A percentile compares a stretch with the other conserved stretches of the same genome.
phyloP scores from a whole-genome alignment of 2,113 vertebrate species.

The Furnarius figulus region DNA sequence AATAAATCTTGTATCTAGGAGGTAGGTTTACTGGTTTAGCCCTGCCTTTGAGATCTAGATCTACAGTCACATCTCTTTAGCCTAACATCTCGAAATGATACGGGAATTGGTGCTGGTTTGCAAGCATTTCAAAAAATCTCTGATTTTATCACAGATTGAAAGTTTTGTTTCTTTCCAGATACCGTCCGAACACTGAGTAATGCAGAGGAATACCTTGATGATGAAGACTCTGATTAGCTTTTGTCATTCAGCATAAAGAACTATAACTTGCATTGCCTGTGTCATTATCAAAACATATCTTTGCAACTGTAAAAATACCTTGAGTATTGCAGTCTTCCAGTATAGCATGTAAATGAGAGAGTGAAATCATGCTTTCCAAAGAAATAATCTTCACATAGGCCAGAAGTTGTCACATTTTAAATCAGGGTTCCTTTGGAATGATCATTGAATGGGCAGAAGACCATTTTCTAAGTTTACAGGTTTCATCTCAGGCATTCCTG shows the following conservation, averaged over 20 bases:
- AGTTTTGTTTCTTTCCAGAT: conserved; percentile 68
- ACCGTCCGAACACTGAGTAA: conserved; percentile 86
- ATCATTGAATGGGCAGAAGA: neutral
- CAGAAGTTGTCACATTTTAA: neutral
- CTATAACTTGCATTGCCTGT: conserved; percentile 45
- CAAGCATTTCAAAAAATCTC: neutral
- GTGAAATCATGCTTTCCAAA: neutral
- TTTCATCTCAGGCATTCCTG: conserved; percentile 11
- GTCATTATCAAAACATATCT: conserved; percentile 58
- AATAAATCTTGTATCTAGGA: neutral
- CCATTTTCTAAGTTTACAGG: neutral
- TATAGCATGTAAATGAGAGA: neutral
- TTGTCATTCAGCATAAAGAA: conserved; percentile 2
- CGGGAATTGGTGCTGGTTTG: neutral
- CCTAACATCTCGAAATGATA: neutral
- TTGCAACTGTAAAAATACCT: conserved; percentile 42
- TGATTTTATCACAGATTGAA: neutral
- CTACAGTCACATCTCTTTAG: neutral
- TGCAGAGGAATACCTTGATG: conserved; percentile 95
- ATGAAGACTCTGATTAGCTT: conserved; percentile 94
- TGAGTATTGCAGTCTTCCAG: conserved; percentile 10
- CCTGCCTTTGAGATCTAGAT: neutral
- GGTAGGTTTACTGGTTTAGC: neutral
- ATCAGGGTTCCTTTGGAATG: conserved; percentile 13
- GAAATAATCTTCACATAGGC: neutral